phyloP scores from a whole-genome alignment of 2,113 vertebrate genomes.

The Trogon surrucura region DNA sequence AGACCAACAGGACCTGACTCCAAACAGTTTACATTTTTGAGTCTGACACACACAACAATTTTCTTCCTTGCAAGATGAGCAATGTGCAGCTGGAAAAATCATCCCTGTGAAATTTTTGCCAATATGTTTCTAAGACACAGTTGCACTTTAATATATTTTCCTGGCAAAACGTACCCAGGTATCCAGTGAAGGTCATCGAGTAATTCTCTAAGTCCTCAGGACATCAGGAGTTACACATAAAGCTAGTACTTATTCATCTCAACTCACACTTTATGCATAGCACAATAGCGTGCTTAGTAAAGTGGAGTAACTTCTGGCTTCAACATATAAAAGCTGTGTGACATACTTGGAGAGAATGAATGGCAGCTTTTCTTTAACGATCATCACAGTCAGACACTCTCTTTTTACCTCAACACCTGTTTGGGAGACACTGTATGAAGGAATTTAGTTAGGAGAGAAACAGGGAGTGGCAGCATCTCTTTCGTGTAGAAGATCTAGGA shows the following conservation, averaged over 20 bases:
- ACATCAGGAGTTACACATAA: background rate
- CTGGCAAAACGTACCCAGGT: background rate
- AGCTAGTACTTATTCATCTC: background rate
- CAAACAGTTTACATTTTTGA: background rate
- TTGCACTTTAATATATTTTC: background rate
- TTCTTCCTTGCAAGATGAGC: background rate
- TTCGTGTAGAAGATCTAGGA: background rate
- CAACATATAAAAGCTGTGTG: background rate
- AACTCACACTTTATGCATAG: background rate
- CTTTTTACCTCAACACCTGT: too few species aligned
- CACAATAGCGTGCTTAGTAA: background rate
- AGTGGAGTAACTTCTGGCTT: background rate
- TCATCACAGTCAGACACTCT: background rate
- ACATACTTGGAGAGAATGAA: background rate
- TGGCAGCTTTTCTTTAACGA: background rate
- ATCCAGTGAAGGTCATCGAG: accelerated
- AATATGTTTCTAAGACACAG: background rate
- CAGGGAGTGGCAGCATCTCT: background rate
- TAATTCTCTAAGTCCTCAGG: background rate
- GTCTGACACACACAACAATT: background rate
- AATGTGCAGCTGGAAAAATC: background rate
- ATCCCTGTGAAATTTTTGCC: background rate
- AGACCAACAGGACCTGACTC: background rate
- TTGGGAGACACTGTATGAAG: background rate
- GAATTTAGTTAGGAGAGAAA: background rate